Conservation (phyloP, 2,113 vertebrate species). For the Chionomys nivalis region DNA sequence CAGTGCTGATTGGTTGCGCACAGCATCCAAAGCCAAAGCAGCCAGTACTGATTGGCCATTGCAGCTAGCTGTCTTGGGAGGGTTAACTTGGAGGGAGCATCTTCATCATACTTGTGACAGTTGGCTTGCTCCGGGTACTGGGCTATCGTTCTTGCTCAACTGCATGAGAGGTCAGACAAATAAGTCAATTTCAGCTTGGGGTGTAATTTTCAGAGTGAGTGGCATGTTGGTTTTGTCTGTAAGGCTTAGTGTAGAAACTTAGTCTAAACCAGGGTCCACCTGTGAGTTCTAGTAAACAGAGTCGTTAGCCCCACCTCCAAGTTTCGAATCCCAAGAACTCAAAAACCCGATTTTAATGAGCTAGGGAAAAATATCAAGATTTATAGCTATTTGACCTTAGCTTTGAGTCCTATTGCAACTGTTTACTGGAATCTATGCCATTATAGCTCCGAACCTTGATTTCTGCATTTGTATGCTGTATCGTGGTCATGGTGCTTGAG, state of each 20-base stretch:
- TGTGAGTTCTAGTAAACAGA: neutral
- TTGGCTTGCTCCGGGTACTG: neutral
- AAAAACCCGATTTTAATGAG: neutral
- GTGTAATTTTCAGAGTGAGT: neutral
- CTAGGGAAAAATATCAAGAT: neutral
- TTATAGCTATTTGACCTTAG: neutral
- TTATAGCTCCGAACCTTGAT: neutral
- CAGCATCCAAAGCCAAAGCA: neutral
- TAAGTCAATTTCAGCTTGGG: neutral
- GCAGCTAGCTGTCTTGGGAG: neutral
- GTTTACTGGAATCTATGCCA: neutral
- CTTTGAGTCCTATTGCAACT: neutral
- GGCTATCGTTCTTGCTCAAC: neutral
- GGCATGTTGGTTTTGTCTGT: slow-evolving; percentile 5
- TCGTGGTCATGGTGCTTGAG: neutral
- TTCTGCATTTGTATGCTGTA: neutral
- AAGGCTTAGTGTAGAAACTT: neutral
- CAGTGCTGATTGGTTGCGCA: too few species aligned
- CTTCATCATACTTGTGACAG: neutral
- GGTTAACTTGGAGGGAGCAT: neutral
- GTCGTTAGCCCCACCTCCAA: neutral
- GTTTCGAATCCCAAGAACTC: slow-evolving; percentile 32
- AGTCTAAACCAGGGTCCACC: neutral
- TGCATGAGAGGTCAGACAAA: neutral
- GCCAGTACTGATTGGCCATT: neutral